phyloP scores from a whole-genome alignment of 2,797 vertebrate species.

The Moxostoma hubbsi region DNA sequence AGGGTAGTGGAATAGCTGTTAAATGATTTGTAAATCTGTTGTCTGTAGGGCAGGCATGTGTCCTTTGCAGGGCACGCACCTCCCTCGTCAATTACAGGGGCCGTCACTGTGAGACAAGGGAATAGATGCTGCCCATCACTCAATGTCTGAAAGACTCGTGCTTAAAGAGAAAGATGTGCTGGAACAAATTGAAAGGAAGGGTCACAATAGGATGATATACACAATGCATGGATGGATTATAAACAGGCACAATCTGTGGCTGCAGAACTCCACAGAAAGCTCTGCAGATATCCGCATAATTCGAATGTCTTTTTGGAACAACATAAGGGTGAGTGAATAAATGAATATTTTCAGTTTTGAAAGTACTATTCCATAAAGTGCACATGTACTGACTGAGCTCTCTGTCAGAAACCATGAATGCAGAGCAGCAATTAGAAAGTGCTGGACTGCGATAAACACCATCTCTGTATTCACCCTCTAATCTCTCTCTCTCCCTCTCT shows the following conservation, averaged over 20 bases:
- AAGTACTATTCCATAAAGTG: background rate
- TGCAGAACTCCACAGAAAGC: background rate
- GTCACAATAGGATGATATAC: constrained; percentile 11
- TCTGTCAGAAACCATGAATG: constrained; percentile 28
- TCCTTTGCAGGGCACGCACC: constrained; percentile 54
- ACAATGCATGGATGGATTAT: background rate
- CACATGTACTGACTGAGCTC: background rate
- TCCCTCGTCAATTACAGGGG: constrained; percentile 55
- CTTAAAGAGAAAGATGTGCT: constrained; percentile 24
- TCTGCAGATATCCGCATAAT: no score
- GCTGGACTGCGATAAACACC: constrained; percentile 52
- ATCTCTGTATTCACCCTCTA: constrained; percentile 65
- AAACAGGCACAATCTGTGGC: background rate
- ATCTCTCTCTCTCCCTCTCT: constrained; percentile 10
- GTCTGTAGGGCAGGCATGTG: constrained; percentile 26
- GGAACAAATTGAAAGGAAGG: background rate
- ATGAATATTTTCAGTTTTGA: no score
- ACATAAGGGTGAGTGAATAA: no score
- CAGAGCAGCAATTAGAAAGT: constrained; percentile 55
- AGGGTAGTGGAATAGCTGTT: constrained; percentile 43
- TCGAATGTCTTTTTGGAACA: no score
- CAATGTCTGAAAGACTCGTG: constrained; percentile 29
- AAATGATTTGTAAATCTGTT: constrained; percentile 54
- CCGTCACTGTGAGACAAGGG: constrained; percentile 49
- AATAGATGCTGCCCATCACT: constrained; percentile 55